Evolutionary conservation across 1,140 invertebrate species (phyloP).

Genomic region (Melanaphis sacchari): DNA sequence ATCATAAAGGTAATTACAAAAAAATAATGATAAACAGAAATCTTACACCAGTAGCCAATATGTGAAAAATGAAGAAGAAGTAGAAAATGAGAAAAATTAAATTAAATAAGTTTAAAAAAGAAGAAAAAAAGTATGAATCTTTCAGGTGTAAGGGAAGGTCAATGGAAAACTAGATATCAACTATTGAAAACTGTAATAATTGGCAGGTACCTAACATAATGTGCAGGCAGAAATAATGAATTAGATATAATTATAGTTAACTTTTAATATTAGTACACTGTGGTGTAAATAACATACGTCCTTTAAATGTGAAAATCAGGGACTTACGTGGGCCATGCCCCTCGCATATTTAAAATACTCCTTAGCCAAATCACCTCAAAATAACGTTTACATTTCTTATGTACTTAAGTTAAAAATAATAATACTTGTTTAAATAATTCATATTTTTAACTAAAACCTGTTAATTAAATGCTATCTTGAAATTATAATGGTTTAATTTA

Average conservation of each 20-base stretch:
- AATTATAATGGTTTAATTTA: not conserved
- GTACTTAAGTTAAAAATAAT: not conserved
- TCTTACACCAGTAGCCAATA: not conserved
- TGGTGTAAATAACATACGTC: not conserved
- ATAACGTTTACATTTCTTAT: not conserved
- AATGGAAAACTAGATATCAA: too few relatives aligned
- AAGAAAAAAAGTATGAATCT: not conserved
- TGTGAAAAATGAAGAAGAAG: not conserved
- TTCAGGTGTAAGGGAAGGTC: not conserved
- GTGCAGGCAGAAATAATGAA: not conserved
- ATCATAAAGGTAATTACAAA: not conserved
- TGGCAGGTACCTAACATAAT: not conserved
- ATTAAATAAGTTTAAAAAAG: too few relatives aligned
- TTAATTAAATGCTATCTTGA: not conserved
- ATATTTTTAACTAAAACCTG: not conserved
- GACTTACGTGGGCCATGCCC: not conserved
- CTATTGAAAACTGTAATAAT: not conserved
- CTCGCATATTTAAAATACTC: not conserved
- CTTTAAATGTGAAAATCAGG: not conserved
- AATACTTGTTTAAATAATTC: not conserved
- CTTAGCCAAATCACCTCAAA: not conserved
- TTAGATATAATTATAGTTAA: not conserved
- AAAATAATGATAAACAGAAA: not conserved
- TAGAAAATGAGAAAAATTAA: not conserved
- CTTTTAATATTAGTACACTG: not conserved